Percentiles rank a stretch among this genome's conserved stretches.
Conservation (phyloP, 2,888 invertebrate species). For the Cheilosia vernalis region DNA sequence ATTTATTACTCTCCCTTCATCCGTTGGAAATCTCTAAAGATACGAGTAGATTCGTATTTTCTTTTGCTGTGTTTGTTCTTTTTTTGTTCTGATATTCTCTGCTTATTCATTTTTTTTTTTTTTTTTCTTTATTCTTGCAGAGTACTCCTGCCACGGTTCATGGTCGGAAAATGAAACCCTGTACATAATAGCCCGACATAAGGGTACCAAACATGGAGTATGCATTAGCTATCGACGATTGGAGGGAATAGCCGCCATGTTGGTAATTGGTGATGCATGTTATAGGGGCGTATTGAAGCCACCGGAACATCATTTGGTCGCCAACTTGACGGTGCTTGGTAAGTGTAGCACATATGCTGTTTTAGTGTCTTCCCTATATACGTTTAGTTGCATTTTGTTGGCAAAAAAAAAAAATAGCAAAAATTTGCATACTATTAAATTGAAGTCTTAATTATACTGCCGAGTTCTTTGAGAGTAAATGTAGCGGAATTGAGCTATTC, state of each 20-base stretch:
- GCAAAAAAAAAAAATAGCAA: constrained; percentile 9
- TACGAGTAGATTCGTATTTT: constrained; percentile 8
- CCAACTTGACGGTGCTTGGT: constrained; percentile 83
- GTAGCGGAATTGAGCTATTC: background rate
- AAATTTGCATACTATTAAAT: constrained; percentile 13
- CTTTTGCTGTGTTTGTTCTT: constrained; percentile 40
- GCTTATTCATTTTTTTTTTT: constrained; percentile 30
- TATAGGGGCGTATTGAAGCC: constrained; percentile 82
- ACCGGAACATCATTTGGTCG: constrained; percentile 83
- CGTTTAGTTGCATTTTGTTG: constrained; percentile 12
- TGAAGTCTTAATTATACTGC: background rate
- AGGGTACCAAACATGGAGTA: constrained; percentile 83
- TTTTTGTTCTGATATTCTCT: background rate
- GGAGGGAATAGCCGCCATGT: constrained; percentile 81
- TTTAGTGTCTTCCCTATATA: background rate
- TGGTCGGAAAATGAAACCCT: constrained; percentile 95
- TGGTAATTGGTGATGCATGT: constrained; percentile 83
- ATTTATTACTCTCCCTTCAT: constrained; percentile 63
- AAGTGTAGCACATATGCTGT: constrained; percentile 61
- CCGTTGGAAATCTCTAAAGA: constrained; percentile 29
- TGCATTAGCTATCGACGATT: constrained; percentile 83
- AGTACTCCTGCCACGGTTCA: constrained; percentile 94
- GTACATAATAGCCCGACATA: constrained; percentile 88
- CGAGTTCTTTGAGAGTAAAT: background rate
- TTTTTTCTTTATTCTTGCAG: constrained; percentile 83